phyloP scores from a whole-genome alignment of 1,140 invertebrate genomes.

The Pseudomyrmex gracilis region DNA sequence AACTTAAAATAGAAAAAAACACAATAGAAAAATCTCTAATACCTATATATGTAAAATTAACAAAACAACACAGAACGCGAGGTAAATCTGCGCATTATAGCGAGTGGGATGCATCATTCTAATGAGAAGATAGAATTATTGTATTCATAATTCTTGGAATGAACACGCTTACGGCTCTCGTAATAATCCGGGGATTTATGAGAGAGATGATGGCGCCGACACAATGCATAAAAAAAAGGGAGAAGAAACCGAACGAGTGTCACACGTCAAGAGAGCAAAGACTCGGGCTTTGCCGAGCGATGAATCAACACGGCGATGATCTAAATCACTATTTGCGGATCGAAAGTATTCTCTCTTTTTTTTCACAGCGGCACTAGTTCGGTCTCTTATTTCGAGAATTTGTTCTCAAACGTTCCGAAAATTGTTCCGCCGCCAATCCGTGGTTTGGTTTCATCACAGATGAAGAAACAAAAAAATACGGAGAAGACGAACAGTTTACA shows the following conservation, averaged over 20 bases:
- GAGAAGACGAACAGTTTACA: constrained; percentile 14
- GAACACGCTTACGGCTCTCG: constrained; percentile 14
- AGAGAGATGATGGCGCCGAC: neutral
- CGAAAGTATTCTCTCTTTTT: neutral
- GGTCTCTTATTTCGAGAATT: neutral
- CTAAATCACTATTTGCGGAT: constrained; percentile 32
- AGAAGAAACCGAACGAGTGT: neutral
- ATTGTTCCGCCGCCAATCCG: no score
- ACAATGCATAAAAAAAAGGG: neutral
- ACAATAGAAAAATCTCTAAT: neutral
- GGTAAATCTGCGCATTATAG: neutral
- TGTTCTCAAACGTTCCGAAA: neutral
- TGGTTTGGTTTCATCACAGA: neutral
- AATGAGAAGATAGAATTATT: constrained; percentile 5
- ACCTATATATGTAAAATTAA: neutral
- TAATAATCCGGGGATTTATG: constrained; percentile 42
- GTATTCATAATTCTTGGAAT: constrained; percentile 11
- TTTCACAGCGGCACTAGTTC: neutral
- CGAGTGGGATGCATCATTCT: neutral
- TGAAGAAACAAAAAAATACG: neutral
- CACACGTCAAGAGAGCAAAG: constrained; percentile 2
- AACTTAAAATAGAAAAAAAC: constrained; percentile 4
- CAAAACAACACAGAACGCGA: neutral
- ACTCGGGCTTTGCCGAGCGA: constrained; percentile 4
- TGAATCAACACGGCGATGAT: constrained; percentile 33